These are phyloP conservation scores for Penaeus monodon DNA, from an alignment of 2,888 invertebrate genomes.

Conservation along the genomic window DNA sequence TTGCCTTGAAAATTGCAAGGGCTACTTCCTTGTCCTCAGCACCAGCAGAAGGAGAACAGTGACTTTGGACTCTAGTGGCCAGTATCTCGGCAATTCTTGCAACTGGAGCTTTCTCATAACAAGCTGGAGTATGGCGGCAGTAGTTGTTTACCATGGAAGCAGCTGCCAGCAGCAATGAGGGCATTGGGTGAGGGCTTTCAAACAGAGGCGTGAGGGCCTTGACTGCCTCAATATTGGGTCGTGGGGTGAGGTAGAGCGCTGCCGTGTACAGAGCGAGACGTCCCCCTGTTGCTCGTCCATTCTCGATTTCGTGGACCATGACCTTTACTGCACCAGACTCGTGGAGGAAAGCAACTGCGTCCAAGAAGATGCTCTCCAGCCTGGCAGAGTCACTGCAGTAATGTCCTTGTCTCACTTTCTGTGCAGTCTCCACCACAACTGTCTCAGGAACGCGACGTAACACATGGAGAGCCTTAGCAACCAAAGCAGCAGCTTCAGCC, in stretches of 20 bases:
- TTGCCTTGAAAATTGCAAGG: conserved; percentile 27
- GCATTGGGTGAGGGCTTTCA: no score
- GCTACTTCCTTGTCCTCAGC: conserved; percentile 14
- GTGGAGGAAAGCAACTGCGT: conserved; percentile 25
- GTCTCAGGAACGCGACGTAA: conserved; percentile 37
- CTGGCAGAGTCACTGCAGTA: conserved; percentile 25
- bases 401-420: conserved; percentile 30
- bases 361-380: conserved; percentile 32
- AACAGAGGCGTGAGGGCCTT: no score
- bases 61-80: no score
- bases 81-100: no score
- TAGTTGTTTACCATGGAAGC: no score
- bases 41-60: no score
- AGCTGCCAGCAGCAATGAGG: no score
- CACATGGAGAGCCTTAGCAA: conserved; percentile 26
- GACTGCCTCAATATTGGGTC: conserved; percentile 1
- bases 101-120: no score
- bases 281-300: conserved; percentile 11
- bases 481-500: conserved; percentile 9
- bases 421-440: conserved; percentile 3
- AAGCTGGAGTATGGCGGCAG: no score
- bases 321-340: conserved; percentile 32
- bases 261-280: conserved; percentile 33
- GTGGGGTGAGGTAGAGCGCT: conserved; percentile 3
- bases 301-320: conserved; percentile 36